Percentiles rank a stretch among this genome's conserved stretches.
phyloP scores from a whole-genome alignment of 2,113 vertebrate genomes.

The Eptesicus fuscus region DNA sequence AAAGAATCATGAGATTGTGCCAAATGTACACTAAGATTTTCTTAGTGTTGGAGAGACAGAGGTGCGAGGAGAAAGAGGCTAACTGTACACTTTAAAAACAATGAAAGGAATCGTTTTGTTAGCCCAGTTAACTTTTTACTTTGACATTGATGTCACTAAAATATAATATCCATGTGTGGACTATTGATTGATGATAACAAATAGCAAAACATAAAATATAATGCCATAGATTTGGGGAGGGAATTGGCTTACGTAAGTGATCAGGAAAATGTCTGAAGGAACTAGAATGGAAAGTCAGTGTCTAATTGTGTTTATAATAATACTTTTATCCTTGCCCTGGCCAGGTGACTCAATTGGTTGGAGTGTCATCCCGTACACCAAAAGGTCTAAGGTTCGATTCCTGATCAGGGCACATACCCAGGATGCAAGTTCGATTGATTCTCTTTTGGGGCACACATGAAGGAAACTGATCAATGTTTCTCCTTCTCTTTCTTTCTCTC shows the following conservation, averaged over 20 bases:
- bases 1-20: neutral
- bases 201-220: neutral
- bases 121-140: neutral
- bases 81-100: neutral
- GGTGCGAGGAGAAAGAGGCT: neutral
- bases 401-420: too few species aligned
- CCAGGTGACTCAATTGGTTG: too few species aligned
- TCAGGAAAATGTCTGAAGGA: neutral
- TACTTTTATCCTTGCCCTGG: neutral
- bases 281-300: neutral
- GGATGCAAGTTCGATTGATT: too few species aligned
- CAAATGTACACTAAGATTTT: neutral
- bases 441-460: too few species aligned
- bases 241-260: neutral
- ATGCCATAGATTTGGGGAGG: neutral
- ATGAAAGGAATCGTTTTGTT: slow-evolving; percentile 9
- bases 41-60: neutral
- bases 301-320: neutral
- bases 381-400: too few species aligned
- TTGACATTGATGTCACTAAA: neutral
- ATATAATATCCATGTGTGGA: neutral
- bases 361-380: too few species aligned
- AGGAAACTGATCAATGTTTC: too few species aligned
- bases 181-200: neutral
- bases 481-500: too few species aligned